Evolutionary conservation across 2,797 vertebrate species (phyloP).

Genomic region (Rachycentron canadum): DNA sequence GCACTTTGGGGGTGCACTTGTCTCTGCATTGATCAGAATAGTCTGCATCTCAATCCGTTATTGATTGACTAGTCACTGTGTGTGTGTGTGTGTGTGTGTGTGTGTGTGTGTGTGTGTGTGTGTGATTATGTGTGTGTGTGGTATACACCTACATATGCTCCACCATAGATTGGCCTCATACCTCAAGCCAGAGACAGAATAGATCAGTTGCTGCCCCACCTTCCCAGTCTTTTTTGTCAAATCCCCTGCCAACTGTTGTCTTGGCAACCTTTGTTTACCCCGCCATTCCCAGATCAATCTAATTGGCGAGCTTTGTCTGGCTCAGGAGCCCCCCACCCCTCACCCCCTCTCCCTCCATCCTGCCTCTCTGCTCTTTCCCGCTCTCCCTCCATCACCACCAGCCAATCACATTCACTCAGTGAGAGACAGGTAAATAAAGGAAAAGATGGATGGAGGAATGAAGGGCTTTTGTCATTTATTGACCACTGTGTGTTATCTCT

Average conservation of each 20-base stretch:
- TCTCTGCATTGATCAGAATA: slow-evolving; percentile 40
- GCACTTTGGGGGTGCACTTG: background rate
- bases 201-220: slow-evolving; percentile 28
- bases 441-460: slow-evolving; percentile 65
- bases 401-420: slow-evolving; percentile 68
- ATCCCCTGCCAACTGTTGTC: slow-evolving; percentile 64
- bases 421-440: slow-evolving; percentile 68
- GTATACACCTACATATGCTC: slow-evolving; percentile 5
- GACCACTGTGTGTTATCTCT: slow-evolving; percentile 68
- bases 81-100: background rate
- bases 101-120: slow-evolving; percentile 8
- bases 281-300: slow-evolving; percentile 69
- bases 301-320: slow-evolving; percentile 61
- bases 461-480: slow-evolving; percentile 75
- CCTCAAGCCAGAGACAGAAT: slow-evolving; percentile 41
- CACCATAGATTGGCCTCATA: slow-evolving; percentile 24
- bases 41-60: slow-evolving; percentile 49
- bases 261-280: slow-evolving; percentile 76
- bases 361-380: background rate
- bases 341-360: background rate
- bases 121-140: background rate
- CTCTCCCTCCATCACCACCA: slow-evolving; percentile 28
- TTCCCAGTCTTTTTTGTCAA: slow-evolving; percentile 11
- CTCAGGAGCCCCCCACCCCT: background rate
- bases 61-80: slow-evolving; percentile 7